A percentile compares a stretch with the other conserved stretches of the same genome.
These are phyloP conservation scores for Trematomus loennbergii DNA, from an alignment of 2,113 vertebrate species.

Conservation along the genomic window DNA sequence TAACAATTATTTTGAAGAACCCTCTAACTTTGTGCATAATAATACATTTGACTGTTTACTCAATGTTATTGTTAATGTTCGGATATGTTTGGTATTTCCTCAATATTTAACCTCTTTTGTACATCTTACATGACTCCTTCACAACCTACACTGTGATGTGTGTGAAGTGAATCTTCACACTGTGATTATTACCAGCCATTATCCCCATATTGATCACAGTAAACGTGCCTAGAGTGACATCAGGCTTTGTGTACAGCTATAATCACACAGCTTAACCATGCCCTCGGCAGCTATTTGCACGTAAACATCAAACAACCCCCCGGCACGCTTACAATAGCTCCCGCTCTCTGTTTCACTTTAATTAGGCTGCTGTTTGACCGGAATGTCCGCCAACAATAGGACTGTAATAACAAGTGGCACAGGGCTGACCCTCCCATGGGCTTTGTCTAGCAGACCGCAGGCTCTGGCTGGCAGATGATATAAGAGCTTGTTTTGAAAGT, in stretches of 20 bases:
- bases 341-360: conserved; percentile 63
- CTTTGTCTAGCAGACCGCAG: conserved; percentile 42
- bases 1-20: too few species aligned
- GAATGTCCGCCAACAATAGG: conserved; percentile 52
- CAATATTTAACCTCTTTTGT: too few species aligned
- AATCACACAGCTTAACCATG: conserved; percentile 33
- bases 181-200: neutral
- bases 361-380: conserved; percentile 61
- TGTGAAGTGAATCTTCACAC: neutral
- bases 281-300: conserved; percentile 28
- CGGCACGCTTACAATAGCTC: conserved; percentile 38
- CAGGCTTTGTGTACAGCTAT: conserved; percentile 39
- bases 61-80: too few species aligned
- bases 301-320: conserved; percentile 52
- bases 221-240: conserved; percentile 16
- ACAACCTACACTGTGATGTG: neutral
- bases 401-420: conserved; percentile 59
- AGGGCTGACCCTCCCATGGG: conserved; percentile 41
- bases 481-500: conserved; percentile 57
- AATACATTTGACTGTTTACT: too few species aligned
- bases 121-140: neutral
- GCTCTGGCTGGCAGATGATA: conserved; percentile 65
- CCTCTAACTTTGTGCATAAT: too few species aligned
- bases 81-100: too few species aligned
- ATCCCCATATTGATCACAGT: conserved; percentile 36